Percentiles rank a stretch among this genome's conserved stretches.
These are phyloP conservation scores for Bagarius yarrelli DNA, from an alignment of 2,113 vertebrate genomes.

Conservation along the genomic window DNA sequence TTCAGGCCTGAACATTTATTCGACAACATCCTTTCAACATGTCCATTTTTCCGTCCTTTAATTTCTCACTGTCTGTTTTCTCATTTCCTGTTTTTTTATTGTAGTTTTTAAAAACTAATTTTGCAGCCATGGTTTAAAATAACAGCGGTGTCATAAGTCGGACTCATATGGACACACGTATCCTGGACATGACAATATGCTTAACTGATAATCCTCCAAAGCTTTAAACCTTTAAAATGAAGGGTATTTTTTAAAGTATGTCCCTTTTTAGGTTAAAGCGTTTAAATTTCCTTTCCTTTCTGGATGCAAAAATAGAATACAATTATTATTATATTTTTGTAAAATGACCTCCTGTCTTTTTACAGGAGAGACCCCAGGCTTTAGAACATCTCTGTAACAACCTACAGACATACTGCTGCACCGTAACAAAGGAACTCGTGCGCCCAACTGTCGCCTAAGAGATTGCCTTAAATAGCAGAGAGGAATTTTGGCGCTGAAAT, in stretches of 20 bases:
- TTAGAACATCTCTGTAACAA: neutral
- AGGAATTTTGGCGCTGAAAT: neutral
- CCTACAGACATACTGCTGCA: neutral
- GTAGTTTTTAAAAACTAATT: neutral
- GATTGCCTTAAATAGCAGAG: neutral
- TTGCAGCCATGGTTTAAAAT: neutral
- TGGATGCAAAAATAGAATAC: too few species aligned
- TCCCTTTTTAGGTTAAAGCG: too few species aligned
- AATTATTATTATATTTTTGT: neutral
- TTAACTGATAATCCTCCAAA: too few species aligned
- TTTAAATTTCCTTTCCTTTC: too few species aligned
- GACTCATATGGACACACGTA: neutral
- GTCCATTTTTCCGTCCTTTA: too few species aligned
- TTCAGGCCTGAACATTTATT: neutral
- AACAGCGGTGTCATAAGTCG: neutral
- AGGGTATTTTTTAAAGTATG: too few species aligned
- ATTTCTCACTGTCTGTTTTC: too few species aligned
- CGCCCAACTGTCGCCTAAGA: too few species aligned
- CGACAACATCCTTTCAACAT: too few species aligned
- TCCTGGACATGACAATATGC: neutral
- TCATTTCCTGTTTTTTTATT: too few species aligned
- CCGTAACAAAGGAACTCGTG: constrained; percentile 8
- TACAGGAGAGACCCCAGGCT: neutral
- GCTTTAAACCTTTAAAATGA: too few species aligned
- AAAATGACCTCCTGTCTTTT: neutral